Evolutionary conservation across 2,113 vertebrate species (phyloP).

Genomic region (Sitta europaea): DNA sequence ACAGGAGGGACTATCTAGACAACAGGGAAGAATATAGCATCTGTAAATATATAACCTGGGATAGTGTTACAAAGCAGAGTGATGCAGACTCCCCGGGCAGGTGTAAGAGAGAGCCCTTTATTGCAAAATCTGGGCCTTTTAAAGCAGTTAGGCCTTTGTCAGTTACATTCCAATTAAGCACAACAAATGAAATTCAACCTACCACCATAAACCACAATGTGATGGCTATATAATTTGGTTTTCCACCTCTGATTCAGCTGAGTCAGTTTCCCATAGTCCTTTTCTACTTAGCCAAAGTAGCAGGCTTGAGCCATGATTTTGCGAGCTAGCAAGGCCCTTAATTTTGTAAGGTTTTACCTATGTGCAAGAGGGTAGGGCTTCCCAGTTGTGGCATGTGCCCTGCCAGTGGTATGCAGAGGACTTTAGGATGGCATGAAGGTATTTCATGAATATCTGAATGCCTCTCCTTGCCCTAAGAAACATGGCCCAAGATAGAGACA

Average conservation of each 20-base stretch:
- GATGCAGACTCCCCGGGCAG: neutral
- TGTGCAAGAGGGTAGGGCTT: neutral
- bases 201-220: neutral
- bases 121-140: neutral
- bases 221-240: neutral
- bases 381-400: neutral
- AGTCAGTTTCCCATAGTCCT: neutral
- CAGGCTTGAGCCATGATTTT: neutral
- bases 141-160: neutral
- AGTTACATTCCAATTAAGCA: neutral
- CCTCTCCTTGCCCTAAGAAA: neutral
- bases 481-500: neutral
- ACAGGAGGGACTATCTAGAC: neutral
- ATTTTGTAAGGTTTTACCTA: neutral
- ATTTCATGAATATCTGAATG: neutral
- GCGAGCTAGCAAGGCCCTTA: neutral
- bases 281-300: neutral
- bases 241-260: neutral
- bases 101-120: neutral
- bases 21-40: rapidly evolving
- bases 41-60: neutral
- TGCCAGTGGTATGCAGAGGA: neutral
- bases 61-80: rapidly evolving
- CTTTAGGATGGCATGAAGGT: neutral
- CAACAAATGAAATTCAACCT: neutral